These are phyloP conservation scores for Drosophila tani DNA, from an alignment of 1,140 invertebrate species.

Conservation along the genomic window DNA sequence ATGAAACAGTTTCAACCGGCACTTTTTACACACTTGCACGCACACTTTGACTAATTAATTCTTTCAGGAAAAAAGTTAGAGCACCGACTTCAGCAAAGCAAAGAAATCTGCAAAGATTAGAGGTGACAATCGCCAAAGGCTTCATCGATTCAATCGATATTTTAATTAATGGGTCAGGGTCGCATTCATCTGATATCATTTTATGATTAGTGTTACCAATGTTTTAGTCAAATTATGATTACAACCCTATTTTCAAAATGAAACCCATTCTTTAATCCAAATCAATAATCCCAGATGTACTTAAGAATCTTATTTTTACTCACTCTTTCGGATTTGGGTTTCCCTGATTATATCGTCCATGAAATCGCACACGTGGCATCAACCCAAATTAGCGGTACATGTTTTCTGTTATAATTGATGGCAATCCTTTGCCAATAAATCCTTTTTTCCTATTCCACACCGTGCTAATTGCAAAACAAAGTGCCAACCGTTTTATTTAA, in stretches of 20 bases:
- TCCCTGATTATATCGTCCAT: not conserved
- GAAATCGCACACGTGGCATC: not conserved
- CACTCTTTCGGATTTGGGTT: not conserved
- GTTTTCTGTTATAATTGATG: slow-evolving; percentile 51
- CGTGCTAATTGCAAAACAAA: slow-evolving; percentile 68
- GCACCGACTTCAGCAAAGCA: no score
- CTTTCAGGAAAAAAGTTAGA: not conserved
- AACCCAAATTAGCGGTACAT: slow-evolving; percentile 27
- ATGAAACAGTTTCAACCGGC: not conserved
- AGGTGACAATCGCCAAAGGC: not conserved
- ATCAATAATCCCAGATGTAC: not conserved
- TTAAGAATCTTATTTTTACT: not conserved
- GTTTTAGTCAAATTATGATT: not conserved
- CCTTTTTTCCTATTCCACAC: slow-evolving; percentile 17
- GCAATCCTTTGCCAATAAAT: slow-evolving; percentile 22
- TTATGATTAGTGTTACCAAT: no score
- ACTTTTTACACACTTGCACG: not conserved
- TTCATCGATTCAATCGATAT: not conserved
- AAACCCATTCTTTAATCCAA: not conserved
- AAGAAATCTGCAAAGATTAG: not conserved
- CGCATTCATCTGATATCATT: not conserved
- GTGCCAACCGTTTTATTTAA: slow-evolving; percentile 60
- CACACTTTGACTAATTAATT: not conserved
- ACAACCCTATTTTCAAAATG: not conserved
- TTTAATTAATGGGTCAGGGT: not conserved